Conservation (phyloP, 2,888 invertebrate genomes). For the Philhelius pedissequus region DNA sequence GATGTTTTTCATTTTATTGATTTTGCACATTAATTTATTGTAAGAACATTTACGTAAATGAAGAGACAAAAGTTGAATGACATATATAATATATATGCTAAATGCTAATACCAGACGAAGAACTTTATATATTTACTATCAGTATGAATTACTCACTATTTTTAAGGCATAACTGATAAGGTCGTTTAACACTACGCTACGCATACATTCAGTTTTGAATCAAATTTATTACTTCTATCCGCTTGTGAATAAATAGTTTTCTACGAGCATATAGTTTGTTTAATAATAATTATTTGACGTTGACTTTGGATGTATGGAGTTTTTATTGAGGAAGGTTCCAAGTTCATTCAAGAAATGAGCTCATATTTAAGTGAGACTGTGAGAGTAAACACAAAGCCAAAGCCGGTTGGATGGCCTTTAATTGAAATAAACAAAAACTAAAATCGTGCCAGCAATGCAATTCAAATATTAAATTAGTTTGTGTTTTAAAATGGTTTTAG, state of each 20-base stretch:
- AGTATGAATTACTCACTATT: neutral
- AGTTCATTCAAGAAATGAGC: slow-evolving; percentile 42
- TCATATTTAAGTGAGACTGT: slow-evolving; percentile 9
- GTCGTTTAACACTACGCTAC: neutral
- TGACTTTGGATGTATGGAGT: slow-evolving; percentile 6
- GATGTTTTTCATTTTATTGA: neutral
- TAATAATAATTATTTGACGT: neutral
- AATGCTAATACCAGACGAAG: neutral
- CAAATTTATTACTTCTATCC: neutral
- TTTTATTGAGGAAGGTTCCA: slow-evolving; percentile 34
- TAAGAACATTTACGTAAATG: neutral
- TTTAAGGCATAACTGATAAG: slow-evolving; percentile 4
- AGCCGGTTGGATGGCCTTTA: slow-evolving; percentile 33
- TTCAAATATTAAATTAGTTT: slow-evolving; percentile 18
- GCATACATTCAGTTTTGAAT: neutral
- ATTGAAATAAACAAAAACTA: neutral
- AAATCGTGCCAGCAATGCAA: slow-evolving; percentile 39
- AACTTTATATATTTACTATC: neutral
- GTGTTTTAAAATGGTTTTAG: neutral
- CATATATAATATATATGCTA: no score
- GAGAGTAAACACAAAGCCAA: neutral
- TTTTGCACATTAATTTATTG: neutral
- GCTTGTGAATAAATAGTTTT: neutral
- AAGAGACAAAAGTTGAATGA: neutral
- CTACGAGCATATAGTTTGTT: neutral